Conservation (phyloP, 2,888 invertebrate genomes). For the Hydroisotoma schaefferi region DNA sequence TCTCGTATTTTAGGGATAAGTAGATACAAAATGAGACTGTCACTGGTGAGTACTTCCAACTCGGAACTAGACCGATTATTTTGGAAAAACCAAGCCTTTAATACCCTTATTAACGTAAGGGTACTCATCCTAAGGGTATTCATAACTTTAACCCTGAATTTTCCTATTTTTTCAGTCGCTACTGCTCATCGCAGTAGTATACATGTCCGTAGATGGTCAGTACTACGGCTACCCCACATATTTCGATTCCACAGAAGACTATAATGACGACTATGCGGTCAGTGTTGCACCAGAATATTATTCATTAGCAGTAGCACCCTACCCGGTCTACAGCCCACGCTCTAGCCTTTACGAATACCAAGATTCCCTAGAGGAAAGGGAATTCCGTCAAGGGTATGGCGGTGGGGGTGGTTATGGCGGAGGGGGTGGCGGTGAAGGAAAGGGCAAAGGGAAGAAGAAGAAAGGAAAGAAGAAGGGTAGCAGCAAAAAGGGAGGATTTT, state of each 20-base stretch:
- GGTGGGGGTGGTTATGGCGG: constrained; percentile 19
- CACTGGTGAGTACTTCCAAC: constrained; percentile 25
- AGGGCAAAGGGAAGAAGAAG: constrained; percentile 24
- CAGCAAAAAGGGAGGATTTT: constrained; percentile 46
- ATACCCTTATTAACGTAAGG: background rate
- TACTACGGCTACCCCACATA: constrained; percentile 35
- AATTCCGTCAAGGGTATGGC: constrained; percentile 20
- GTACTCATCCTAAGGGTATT: background rate
- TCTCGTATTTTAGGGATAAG: no score
- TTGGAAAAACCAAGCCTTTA: background rate
- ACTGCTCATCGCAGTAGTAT: constrained; percentile 46
- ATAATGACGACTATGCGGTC: constrained; percentile 1
- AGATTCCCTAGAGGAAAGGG: constrained; percentile 18
- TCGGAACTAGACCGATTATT: background rate
- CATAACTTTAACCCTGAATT: constrained; percentile 5
- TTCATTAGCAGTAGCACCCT: background rate
- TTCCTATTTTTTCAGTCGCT: constrained; percentile 39
- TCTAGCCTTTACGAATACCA: constrained; percentile 27
- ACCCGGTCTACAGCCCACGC: constrained; percentile 27
- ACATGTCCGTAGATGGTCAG: constrained; percentile 45
- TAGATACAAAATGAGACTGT: constrained; percentile 25
- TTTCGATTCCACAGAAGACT: constrained; percentile 1
- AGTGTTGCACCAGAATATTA: background rate
- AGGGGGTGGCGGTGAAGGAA: constrained; percentile 19
- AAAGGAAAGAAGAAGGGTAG: constrained; percentile 29